A percentile compares a stretch with the other conserved stretches of the same genome.
These are phyloP conservation scores for Criorhina ranunculi DNA, from an alignment of 2,888 invertebrate genomes.

Conservation along the genomic window DNA sequence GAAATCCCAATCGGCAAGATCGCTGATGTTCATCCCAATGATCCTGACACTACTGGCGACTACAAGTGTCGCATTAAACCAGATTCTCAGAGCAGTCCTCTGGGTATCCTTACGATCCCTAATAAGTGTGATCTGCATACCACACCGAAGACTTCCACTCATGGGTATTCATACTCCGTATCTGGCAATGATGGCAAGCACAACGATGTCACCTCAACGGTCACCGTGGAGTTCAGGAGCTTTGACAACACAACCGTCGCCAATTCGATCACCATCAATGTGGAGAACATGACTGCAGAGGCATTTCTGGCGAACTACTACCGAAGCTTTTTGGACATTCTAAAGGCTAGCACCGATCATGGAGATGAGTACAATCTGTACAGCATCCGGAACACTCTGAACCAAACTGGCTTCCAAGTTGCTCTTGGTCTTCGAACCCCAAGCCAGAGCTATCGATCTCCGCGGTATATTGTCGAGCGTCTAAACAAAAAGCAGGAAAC, in stretches of 20 bases:
- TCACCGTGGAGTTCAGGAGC: slow-evolving; percentile 92
- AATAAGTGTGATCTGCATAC: slow-evolving; percentile 92
- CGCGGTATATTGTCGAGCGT: slow-evolving; percentile 88
- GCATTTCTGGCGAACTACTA: slow-evolving; percentile 92
- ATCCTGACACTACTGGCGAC: slow-evolving; percentile 94
- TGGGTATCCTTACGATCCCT: slow-evolving; percentile 89
- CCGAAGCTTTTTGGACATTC: slow-evolving; percentile 88
- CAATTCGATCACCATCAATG: slow-evolving; percentile 91
- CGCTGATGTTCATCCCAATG: slow-evolving; percentile 96
- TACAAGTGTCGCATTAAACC: slow-evolving; percentile 93
- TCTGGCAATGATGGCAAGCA: slow-evolving; percentile 96
- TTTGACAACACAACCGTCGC: slow-evolving; percentile 93
- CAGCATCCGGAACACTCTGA: slow-evolving; percentile 88
- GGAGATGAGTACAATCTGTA: slow-evolving; percentile 89
- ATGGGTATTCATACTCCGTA: slow-evolving; percentile 91
- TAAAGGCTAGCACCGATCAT: slow-evolving; percentile 88
- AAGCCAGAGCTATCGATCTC: slow-evolving; percentile 87
- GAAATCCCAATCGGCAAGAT: slow-evolving; percentile 92
- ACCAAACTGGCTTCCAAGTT: slow-evolving; percentile 87
- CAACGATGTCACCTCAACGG: slow-evolving; percentile 93
- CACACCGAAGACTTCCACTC: slow-evolving; percentile 88
- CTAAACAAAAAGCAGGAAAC: slow-evolving; percentile 88
- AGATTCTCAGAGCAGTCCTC: slow-evolving; percentile 85
- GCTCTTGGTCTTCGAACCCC: slow-evolving; percentile 88
- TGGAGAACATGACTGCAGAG: slow-evolving; percentile 90